Evolutionary conservation across 2,113 vertebrate species (phyloP), one percentile per base, ranked within the genome.

Genomic region (Spilogale gracilis): DNA sequence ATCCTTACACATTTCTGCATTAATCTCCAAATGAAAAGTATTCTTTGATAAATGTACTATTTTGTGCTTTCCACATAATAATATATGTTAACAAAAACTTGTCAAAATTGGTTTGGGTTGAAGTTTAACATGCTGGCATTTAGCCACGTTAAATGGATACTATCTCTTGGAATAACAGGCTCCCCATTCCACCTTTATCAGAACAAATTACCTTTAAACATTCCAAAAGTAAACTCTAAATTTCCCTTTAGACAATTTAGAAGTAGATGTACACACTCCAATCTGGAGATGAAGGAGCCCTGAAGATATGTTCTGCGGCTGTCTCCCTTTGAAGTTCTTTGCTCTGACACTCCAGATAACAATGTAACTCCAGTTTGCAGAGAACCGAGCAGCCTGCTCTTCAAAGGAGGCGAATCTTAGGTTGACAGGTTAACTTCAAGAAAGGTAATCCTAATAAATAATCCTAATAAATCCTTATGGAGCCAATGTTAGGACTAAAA

Each of bases 381-480:
- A 91, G 88, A 92, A 89, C 43, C 9, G 54, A 88, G 25, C 38
- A 10, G 80, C 6, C 93, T 85, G 7, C 80, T 85, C 38, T 96
- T 91, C 60, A 91, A 96, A 43, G n/a, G n/a, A 80, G 82, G 56
- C 58, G 78, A 95, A 71, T 63, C 73, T 86, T 58, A 56, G 20
- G 25, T 13, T 95, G 89, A 94, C 82, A 97, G 94, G 89, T 96
- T 97, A 90, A 95, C 95, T 91, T 91, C 81, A 97, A 96, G 86
- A 97, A 93, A 91, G 17, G 74, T 86, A 95, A 93, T 89, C 81
- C 84, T 85, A 94, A 95, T 81, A 93, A 96, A 89, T 96, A 90
- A 93, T 89, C 81, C 84, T 85, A 94, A 95, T 81, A 93, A 96
- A 89, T 96, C 88, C 67, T 83, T 84, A 84, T 5, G 17, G 80